Base-by-base conservation (phyloP, 2,113 vertebrate genomes). In the Phylloscopus trochiloides region DNA sequence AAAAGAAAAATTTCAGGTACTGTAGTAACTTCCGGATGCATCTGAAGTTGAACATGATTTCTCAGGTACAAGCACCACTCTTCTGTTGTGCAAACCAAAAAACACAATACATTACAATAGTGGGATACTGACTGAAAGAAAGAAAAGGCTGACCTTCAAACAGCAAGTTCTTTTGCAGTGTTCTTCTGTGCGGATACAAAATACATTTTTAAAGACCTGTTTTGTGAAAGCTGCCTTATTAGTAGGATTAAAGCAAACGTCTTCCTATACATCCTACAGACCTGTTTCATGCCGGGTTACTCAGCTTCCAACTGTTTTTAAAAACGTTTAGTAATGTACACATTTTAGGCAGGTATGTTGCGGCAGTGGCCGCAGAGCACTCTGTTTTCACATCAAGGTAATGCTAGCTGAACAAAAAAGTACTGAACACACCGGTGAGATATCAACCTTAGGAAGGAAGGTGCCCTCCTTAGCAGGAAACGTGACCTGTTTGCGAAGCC, bases 1-100 rank as follows among this genome's bases (percentile, higher is more conserved):
- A 98, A 7, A 98, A 1, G 6, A 97, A 94, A 48, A 98, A 92
- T 11, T 98, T 82, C 36, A 98, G n/a, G 75, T 98, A 92, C 48
- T 87, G 65, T 3, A 97, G 25, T 2, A 98, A 98, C 85, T 99
- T 98, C 95, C 95, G 55, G 38, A 99, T 59, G 62, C 97, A 95
- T 88, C 98, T 97, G 98, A 99, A 99, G 57, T 73, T 97, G 74
- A 24, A 45, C 83, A 95, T 93, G 66, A 21, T 81, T 92, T 51
- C 67, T 72, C 73, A 81, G 80, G 58, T 24, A 68, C 10, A 54
- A 83, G 63, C 72, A 57, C 38, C 0, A 1, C 32, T 75, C 40
- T 81, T 42, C 70, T 55, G 25, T 28, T 67, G 29, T 5, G 45
- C 21, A 86, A 85, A 65, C 3, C 5, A 22, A 82, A 68, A 88